Conservation (phyloP, 2,797 vertebrate genomes). For the Myotis findleyi region DNA sequence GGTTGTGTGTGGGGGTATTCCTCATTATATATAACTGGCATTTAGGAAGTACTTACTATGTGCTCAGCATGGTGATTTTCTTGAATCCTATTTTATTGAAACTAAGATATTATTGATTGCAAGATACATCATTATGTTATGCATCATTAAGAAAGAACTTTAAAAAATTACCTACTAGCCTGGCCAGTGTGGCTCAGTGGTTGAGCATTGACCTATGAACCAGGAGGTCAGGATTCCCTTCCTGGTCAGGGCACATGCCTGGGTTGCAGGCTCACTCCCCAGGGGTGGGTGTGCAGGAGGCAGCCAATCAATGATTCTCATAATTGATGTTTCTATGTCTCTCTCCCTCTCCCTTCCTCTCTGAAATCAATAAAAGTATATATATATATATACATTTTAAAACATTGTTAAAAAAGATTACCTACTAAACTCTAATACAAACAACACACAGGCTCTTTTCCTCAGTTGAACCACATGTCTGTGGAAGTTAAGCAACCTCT, state of each 20-base stretch:
- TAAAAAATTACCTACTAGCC: background rate
- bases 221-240: too few relatives aligned
- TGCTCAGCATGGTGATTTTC: background rate
- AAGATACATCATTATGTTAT: background rate
- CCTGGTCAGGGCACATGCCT: too few relatives aligned
- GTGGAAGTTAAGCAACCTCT: slow-evolving; percentile 13
- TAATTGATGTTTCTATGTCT: too few relatives aligned
- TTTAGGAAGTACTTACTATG: background rate
- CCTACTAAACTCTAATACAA: background rate
- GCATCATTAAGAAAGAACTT: background rate
- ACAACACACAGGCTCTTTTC: background rate
- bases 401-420: background rate
- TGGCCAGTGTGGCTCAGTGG: background rate
- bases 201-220: too few relatives aligned
- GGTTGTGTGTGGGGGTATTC: too few relatives aligned
- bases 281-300: background rate
- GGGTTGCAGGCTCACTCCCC: too few relatives aligned
- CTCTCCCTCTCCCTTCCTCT: too few relatives aligned
- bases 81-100: slow-evolving; percentile 37
- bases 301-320: background rate
- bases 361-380: too few relatives aligned
- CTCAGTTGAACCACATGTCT: background rate
- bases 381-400: background rate
- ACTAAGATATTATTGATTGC: slow-evolving; percentile 27
- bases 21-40: background rate